Evolutionary conservation across 2,113 vertebrate genomes (phyloP).

Genomic region (Sprattus sprattus): DNA sequence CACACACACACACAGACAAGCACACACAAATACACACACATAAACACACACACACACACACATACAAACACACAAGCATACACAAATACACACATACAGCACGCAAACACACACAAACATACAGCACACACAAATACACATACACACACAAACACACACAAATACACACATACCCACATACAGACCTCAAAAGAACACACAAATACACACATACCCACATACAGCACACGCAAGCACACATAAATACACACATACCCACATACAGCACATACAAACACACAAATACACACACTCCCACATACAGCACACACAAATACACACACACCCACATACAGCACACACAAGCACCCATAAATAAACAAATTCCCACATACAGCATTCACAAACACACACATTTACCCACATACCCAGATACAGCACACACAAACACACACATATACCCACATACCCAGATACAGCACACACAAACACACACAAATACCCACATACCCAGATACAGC

Average conservation of each 20-base stretch:
- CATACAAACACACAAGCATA: background rate
- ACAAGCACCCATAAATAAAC: background rate
- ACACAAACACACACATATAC: background rate
- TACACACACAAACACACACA: background rate
- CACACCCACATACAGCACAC: background rate
- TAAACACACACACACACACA: background rate
- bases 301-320: background rate
- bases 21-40: background rate
- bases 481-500: too few species aligned
- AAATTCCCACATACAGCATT: too few species aligned
- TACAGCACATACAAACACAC: too few species aligned
- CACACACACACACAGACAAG: background rate
- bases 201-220: background rate
- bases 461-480: background rate
- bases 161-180: background rate
- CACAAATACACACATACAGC: background rate
- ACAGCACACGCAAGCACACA: background rate
- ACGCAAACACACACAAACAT: background rate
- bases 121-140: background rate
- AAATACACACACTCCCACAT: too few species aligned
- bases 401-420: too few species aligned
- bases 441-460: too few species aligned
- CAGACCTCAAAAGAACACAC: too few species aligned
- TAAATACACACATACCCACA: background rate
- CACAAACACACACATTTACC: background rate